A percentile compares a stretch with the other conserved stretches of the same genome.
Evolutionary conservation across 1,140 invertebrate species (phyloP).

Genomic region (Drosophila guanche): DNA sequence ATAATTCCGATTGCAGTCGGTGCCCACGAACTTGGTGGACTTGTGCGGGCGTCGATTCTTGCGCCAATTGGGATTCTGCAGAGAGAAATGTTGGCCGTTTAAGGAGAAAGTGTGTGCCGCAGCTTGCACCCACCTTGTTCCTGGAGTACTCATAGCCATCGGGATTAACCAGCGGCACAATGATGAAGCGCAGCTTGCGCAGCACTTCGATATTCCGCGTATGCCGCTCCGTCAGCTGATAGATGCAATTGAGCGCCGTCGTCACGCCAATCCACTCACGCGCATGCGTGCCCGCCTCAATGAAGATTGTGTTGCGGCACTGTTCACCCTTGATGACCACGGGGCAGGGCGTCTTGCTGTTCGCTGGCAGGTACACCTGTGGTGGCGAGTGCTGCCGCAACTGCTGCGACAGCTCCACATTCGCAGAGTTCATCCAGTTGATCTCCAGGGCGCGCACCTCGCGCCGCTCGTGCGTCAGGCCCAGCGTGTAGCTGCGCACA

Average conservation of each 20-base stretch:
- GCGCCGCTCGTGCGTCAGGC: constrained; percentile 85
- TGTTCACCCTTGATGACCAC: constrained; percentile 32
- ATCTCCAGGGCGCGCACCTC: constrained; percentile 85
- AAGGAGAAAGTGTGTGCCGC: too few species aligned
- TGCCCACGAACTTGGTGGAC: constrained; percentile 85
- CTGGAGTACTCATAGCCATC: constrained; percentile 84
- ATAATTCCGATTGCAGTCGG: constrained; percentile 88
- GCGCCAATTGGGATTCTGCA: constrained; percentile 84
- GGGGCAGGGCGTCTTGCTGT: constrained; percentile 20
- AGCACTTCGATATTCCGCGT: constrained; percentile 83
- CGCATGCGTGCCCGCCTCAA: constrained; percentile 86
- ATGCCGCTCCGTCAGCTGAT: constrained; percentile 85
- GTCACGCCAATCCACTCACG: constrained; percentile 88
- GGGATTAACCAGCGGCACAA: constrained; percentile 86
- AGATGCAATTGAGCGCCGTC: constrained; percentile 87
- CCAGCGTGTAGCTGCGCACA: constrained; percentile 84
- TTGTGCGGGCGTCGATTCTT: constrained; percentile 84
- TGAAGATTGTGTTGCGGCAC: constrained; percentile 80
- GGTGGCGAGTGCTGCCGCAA: constrained; percentile 38
- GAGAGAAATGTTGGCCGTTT: not conserved
- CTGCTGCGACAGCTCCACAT: constrained; percentile 40
- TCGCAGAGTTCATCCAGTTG: constrained; percentile 74
- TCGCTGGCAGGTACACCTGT: not conserved
- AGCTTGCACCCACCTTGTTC: constrained; percentile 50
- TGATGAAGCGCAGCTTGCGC: constrained; percentile 86